phyloP scores from a whole-genome alignment of 1,140 invertebrate species.

The Apis cerana region DNA sequence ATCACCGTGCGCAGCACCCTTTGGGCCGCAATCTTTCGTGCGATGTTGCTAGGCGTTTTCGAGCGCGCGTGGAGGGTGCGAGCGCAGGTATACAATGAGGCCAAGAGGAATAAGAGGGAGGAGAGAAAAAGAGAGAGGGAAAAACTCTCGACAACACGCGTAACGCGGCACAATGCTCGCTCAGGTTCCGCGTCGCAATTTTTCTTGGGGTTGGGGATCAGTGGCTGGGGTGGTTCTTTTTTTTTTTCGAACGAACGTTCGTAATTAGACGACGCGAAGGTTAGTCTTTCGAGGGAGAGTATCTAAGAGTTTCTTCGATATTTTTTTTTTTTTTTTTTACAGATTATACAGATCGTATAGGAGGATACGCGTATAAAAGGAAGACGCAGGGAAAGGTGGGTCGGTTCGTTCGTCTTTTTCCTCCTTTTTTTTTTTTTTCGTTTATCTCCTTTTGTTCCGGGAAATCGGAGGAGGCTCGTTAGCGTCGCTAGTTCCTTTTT shows the following conservation, averaged over 20 bases:
- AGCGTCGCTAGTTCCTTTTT: conserved; percentile 31
- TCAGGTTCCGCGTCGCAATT: conserved; percentile 45
- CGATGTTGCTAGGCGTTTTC: conserved; percentile 18
- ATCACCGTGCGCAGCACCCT: conserved; percentile 41
- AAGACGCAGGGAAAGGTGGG: conserved; percentile 33
- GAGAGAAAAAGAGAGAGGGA: conserved; percentile 6
- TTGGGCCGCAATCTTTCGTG: conserved; percentile 32
- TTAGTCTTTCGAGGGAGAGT: background rate
- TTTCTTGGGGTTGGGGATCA: conserved; percentile 61
- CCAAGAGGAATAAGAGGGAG: background rate
- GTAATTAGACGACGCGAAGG: conserved; percentile 54
- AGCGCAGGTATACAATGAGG: conserved; percentile 36
- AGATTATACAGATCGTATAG: too few species aligned
- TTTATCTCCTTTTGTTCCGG: background rate
- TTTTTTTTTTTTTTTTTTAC: background rate
- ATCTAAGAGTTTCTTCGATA: background rate
- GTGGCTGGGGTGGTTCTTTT: conserved; percentile 42
- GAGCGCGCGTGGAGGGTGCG: conserved; percentile 50
- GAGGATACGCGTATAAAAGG: background rate
- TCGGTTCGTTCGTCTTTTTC: conserved; percentile 22
- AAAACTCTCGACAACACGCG: conserved; percentile 56
- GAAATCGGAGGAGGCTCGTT: conserved; percentile 38
- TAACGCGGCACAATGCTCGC: conserved; percentile 61
- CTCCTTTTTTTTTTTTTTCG: background rate
- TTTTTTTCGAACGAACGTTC: conserved; percentile 7